Evolutionary conservation across 2,797 vertebrate species (phyloP).

Genomic region (Acrossocheilus wenchowensis): DNA sequence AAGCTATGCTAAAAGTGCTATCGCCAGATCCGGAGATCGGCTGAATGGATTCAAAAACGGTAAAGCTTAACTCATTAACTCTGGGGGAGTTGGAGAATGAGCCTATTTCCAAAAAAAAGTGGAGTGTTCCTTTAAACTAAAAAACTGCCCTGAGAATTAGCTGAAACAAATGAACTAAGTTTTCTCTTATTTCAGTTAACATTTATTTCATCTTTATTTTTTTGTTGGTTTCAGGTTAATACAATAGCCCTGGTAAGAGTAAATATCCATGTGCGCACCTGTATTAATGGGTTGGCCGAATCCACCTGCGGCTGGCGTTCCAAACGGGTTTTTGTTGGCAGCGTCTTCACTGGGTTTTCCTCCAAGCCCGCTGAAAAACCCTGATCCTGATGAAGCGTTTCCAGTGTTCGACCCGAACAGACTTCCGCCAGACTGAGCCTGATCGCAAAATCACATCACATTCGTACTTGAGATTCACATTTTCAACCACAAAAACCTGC

Average conservation of each 20-base stretch:
- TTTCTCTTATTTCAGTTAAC: not conserved
- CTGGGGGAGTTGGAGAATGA: no score
- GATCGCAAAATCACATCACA: conserved; percentile 7
- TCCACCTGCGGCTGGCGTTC: conserved; percentile 77
- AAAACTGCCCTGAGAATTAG: not conserved
- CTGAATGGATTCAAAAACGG: no score
- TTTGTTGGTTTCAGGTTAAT: not conserved
- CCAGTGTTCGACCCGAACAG: conserved; percentile 84
- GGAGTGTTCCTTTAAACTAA: not conserved
- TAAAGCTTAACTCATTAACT: no score
- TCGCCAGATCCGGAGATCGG: no score
- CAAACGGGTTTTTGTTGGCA: conserved; percentile 95
- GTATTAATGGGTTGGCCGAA: conserved; percentile 82
- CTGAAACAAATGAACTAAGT: not conserved
- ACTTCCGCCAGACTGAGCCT: conserved; percentile 76
- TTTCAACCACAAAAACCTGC: not conserved
- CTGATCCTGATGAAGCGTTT: conserved; percentile 73
- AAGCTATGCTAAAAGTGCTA: no score
- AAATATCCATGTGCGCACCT: conserved; percentile 61
- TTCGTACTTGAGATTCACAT: not conserved
- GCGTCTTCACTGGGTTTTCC: conserved; percentile 96
- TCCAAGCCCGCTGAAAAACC: conserved; percentile 95
- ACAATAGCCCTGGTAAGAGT: not conserved
- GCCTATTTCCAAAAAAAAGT: no score
- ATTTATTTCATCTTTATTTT: not conserved